A percentile compares a stretch with the other conserved stretches of the same genome.
Evolutionary conservation across 2,113 vertebrate species (phyloP).

Genomic region (Corynorhinus townsendii): DNA sequence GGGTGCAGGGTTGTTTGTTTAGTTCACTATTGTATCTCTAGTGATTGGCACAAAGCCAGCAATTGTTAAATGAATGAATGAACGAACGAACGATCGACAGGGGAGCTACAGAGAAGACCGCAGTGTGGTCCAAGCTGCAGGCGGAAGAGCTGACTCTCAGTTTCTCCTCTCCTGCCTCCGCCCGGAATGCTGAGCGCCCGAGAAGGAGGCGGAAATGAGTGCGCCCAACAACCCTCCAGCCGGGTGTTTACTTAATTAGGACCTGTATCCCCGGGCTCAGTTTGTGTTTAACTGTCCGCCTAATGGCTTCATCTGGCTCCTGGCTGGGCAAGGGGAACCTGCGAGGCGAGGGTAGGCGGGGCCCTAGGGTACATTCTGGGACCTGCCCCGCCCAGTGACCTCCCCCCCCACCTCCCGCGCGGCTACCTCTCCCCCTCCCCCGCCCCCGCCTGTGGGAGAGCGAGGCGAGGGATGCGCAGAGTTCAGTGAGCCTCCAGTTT

Average conservation of each 20-base stretch:
- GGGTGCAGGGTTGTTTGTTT: not conserved
- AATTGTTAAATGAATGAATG: not conserved
- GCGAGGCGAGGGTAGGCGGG: not conserved
- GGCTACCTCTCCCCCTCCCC: too few species aligned
- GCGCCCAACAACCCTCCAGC: conserved; percentile 43
- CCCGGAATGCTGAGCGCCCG: conserved; percentile 22
- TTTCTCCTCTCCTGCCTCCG: not conserved
- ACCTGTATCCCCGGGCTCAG: conserved; percentile 52
- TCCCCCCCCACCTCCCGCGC: too few species aligned
- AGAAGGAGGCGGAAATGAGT: conserved; percentile 68
- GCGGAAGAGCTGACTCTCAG: conserved; percentile 21
- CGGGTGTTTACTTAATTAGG: conserved; percentile 68
- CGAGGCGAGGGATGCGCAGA: not conserved
- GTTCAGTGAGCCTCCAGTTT: not conserved
- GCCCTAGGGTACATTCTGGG: not conserved
- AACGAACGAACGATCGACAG: not conserved
- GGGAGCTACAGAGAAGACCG: not conserved
- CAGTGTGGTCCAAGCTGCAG: not conserved
- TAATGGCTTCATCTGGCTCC: conserved; percentile 64
- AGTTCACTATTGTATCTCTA: not conserved
- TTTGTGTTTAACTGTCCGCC: conserved; percentile 63
- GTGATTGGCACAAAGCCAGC: not conserved
- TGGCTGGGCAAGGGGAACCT: not conserved
- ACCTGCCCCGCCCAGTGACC: not conserved
- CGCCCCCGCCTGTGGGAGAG: not conserved